phyloP scores from a whole-genome alignment of 2,113 vertebrate species.

The Trichomycterus rosablanca region DNA sequence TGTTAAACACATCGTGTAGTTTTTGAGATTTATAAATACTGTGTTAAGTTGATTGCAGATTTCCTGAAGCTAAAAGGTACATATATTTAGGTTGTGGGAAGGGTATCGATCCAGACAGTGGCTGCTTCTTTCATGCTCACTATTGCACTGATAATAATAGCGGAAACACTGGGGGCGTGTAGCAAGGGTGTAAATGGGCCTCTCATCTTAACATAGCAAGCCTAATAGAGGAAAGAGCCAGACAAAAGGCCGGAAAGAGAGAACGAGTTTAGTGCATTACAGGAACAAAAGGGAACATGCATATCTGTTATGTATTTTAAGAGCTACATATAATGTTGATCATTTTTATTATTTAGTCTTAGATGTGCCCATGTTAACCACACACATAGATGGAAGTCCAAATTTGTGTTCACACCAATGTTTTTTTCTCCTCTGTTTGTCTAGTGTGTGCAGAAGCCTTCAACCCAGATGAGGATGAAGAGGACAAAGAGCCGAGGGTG shows the following conservation, averaged over 20 bases:
- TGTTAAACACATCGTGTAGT: too few relatives aligned
- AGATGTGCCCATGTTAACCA: neutral
- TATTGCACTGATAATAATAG: slow-evolving; percentile 29
- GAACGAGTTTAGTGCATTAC: neutral
- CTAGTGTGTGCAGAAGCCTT: slow-evolving; percentile 96
- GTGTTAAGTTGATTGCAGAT: too few relatives aligned
- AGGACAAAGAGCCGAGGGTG: slow-evolving; percentile 90
- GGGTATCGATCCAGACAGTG: slow-evolving; percentile 34
- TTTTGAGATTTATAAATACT: too few relatives aligned
- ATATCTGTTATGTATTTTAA: slow-evolving; percentile 11
- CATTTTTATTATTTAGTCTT: neutral
- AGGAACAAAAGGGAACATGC: neutral
- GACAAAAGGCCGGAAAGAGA: slow-evolving; percentile 18
- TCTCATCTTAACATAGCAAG: slow-evolving; percentile 24
- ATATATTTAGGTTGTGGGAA: slow-evolving; percentile 1
- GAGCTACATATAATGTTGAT: slow-evolving; percentile 1
- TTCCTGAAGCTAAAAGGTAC: too few relatives aligned
- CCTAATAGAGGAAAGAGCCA: slow-evolving; percentile 21
- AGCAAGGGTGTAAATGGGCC: slow-evolving; percentile 18
- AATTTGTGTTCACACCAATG: neutral
- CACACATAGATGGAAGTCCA: neutral
- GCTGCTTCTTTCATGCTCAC: slow-evolving; percentile 22
- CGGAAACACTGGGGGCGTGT: slow-evolving; percentile 20
- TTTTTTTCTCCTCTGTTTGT: slow-evolving; percentile 38
- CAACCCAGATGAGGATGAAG: slow-evolving; percentile 97